These are phyloP conservation scores for Chelonus formosanus DNA, from an alignment of 2,888 invertebrate species.

Conservation along the genomic window DNA sequence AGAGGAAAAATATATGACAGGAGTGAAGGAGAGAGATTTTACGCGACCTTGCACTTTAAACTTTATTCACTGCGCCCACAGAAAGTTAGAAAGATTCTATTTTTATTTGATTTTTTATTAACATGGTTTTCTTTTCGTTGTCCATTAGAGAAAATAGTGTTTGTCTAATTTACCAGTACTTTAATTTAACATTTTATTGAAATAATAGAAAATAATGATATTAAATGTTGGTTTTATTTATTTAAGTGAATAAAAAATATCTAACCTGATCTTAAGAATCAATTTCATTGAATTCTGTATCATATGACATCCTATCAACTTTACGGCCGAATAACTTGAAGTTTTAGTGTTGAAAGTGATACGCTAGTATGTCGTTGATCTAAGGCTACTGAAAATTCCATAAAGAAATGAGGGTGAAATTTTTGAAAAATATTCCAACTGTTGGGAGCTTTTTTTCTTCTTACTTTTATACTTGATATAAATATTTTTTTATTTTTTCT, in stretches of 20 bases:
- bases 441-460: not conserved
- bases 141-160: no score
- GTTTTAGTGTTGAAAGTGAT: conserved; percentile 49
- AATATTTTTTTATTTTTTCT: not conserved
- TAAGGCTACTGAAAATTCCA: no score
- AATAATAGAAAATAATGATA: no score
- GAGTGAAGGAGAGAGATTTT: conserved; percentile 31
- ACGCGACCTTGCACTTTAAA: conserved; percentile 35
- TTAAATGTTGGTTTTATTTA: no score
- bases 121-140: no score
- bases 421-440: no score
- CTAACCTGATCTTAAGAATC: not conserved
- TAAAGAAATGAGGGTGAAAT: no score
- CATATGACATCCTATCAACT: conserved; percentile 17
- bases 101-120: no score
- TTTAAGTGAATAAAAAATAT: not conserved
- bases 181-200: no score
- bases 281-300: conserved; percentile 11
- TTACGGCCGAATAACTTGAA: conserved; percentile 47
- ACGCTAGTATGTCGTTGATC: not conserved
- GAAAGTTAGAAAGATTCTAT: not conserved
- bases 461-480: not conserved
- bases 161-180: no score
- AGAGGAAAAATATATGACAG: no score
- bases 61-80: not conserved